Conservation (phyloP, 2,888 invertebrate genomes). For the Brachycybe producta region DNA sequence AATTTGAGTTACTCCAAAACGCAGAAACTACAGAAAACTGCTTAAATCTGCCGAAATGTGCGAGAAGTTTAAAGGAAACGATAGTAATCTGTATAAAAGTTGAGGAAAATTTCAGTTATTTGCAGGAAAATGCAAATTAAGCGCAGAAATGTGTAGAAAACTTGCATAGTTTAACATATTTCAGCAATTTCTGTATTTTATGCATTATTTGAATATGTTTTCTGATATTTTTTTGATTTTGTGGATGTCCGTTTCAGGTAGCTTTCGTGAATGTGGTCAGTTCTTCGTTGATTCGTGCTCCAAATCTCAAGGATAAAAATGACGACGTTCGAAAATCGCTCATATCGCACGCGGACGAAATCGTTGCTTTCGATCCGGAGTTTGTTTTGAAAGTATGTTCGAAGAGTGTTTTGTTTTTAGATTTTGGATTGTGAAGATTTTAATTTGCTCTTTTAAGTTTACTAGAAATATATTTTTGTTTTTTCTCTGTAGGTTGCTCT, state of each 20-base stretch:
- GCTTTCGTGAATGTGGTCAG: conserved; percentile 9
- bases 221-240: background rate
- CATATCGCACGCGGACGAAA: conserved; percentile 4
- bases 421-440: too few species aligned
- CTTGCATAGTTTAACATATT: too few species aligned
- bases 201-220: background rate
- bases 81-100: too few species aligned
- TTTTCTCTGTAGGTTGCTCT: conserved; percentile 32
- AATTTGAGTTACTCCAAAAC: too few species aligned
- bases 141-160: too few species aligned
- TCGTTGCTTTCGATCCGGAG: conserved; percentile 33
- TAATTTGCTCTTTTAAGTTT: conserved; percentile 2
- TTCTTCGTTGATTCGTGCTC: conserved; percentile 5
- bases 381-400: conserved; percentile 36
- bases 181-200: too few species aligned
- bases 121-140: too few species aligned
- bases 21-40: too few species aligned
- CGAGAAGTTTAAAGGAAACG: too few species aligned
- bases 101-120: too few species aligned
- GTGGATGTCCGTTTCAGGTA: background rate
- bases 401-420: too few species aligned
- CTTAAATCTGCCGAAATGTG: too few species aligned
- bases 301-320: conserved; percentile 3
- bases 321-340: background rate
- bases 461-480: conserved; percentile 4